Evolutionary conservation across 2,113 vertebrate genomes (phyloP), one percentile per base, ranked within the genome.

Genomic region (Nothobranchius furzeri): DNA sequence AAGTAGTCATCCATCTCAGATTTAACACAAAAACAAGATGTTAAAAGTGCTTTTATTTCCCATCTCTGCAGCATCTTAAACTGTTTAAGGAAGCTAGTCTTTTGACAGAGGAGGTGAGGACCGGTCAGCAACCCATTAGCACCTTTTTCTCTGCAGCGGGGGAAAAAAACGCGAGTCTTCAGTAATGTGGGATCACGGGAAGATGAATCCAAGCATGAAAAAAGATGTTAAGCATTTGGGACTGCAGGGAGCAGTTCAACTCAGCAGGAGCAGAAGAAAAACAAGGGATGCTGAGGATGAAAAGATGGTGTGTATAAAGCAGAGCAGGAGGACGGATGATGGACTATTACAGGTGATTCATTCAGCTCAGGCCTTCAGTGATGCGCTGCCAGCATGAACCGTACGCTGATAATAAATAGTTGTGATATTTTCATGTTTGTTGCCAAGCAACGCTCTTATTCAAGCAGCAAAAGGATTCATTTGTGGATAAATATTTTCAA

Each of bases 61-160:
- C 67, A 68, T 62, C 64, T 69, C 55, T 10, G 42, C 20, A 3
- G 60, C 67, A 12, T 62, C 10, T 60, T 70, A 60, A 68, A 68
- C 60, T 82, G 84, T 82, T 77, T 58, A 63, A 75, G 60, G 68
- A 72, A 76, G 72, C 74, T 80, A 75, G 76, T 59, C 76, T 68
- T 80, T 36, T 20, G 37, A 78, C 69, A 59, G 66, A 51, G 25
- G 8, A 54, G 78, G 70, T 81, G 62, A 75, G 0, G 50, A 56
- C 74, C 64, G 77, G 52, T 61, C 2, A 7, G 75, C 15, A 70
- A 70, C 84, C 78, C 76, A 70, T 82, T 77, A 81, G 70, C 60
- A 57, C 75, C 64, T 61, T 30, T 30, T 54, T 56, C 55, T 61
- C 57, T 49, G 14, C 8, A 6, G 63, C 57, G 11, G 20, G 46